A percentile compares a stretch with the other conserved stretches of the same genome.
phyloP scores from a whole-genome alignment of 2,797 vertebrate species.

The Sitta carolinensis region DNA sequence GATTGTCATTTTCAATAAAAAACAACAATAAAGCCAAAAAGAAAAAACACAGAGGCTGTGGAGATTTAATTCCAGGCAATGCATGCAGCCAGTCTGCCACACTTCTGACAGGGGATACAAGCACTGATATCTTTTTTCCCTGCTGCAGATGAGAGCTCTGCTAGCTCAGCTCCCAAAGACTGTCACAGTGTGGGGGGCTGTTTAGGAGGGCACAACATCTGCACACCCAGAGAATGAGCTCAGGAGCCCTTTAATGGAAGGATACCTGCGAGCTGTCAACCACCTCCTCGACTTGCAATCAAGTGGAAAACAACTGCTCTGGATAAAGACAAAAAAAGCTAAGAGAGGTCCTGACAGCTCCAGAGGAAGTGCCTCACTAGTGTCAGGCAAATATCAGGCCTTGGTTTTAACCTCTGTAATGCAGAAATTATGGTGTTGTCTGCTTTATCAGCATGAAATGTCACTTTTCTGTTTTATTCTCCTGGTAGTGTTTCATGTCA shows the following conservation, averaged over 20 bases:
- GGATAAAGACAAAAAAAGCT: neutral
- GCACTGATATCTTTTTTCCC: neutral
- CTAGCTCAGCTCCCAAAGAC: neutral
- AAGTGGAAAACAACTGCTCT: neutral
- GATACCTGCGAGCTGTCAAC: neutral
- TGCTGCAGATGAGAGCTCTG: neutral
- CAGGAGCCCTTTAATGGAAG: neutral
- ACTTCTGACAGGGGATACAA: neutral
- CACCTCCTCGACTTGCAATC: neutral
- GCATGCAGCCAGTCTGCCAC: neutral
- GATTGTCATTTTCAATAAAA: neutral
- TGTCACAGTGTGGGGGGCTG: neutral
- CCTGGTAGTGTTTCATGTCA: accelerated
- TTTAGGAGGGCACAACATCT: neutral
- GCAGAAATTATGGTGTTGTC: neutral
- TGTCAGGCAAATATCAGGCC: neutral
- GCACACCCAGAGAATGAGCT: neutral
- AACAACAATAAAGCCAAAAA: neutral
- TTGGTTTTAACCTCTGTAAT: neutral
- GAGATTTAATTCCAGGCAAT: neutral
- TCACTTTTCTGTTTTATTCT: neutral
- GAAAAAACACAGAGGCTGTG: neutral
- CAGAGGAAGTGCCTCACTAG: neutral
- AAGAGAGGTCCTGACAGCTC: neutral
- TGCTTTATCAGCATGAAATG: neutral